Percentiles rank a stretch among this genome's conserved stretches.
phyloP scores from a whole-genome alignment of 2,113 vertebrate genomes.

The Aspidoscelis tigris region DNA sequence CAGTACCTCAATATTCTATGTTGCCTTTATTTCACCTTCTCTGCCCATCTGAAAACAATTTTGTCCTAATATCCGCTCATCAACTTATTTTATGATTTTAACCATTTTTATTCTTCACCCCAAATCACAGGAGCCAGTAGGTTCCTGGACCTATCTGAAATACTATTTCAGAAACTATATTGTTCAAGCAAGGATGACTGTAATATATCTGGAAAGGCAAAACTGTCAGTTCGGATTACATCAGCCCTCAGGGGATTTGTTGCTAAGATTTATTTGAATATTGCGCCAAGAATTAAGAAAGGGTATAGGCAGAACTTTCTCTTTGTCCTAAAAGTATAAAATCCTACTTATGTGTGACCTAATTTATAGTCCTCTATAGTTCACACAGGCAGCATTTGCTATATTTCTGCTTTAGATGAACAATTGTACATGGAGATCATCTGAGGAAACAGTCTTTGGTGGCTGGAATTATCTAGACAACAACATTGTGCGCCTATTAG shows the following conservation, averaged over 20 bases:
- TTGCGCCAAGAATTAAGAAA: slow-evolving; percentile 25
- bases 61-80: no score
- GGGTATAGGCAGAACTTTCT: slow-evolving; percentile 24
- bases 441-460: not conserved
- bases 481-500: slow-evolving; percentile 1
- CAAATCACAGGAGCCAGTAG: not conserved
- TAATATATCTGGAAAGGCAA: slow-evolving; percentile 24
- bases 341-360: slow-evolving; percentile 1
- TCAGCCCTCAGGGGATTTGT: slow-evolving; percentile 21
- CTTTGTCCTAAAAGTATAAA: slow-evolving; percentile 21
- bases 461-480: slow-evolving; percentile 31
- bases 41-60: not conserved
- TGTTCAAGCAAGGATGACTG: slow-evolving; percentile 10
- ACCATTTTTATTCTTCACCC: not conserved
- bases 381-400: not conserved
- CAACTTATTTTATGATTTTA: slow-evolving; percentile 4
- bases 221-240: slow-evolving; percentile 31
- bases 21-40: not conserved
- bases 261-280: slow-evolving; percentile 33
- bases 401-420: slow-evolving; percentile 11
- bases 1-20: not conserved
- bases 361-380: slow-evolving; percentile 10
- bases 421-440: slow-evolving; percentile 4
- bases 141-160: slow-evolving; percentile 2
- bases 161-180: slow-evolving; percentile 22